A percentile compares a stretch with the other conserved stretches of the same genome.
Evolutionary conservation across 2,888 invertebrate species (phyloP).

Genomic region (Agrotis exclamationis): DNA sequence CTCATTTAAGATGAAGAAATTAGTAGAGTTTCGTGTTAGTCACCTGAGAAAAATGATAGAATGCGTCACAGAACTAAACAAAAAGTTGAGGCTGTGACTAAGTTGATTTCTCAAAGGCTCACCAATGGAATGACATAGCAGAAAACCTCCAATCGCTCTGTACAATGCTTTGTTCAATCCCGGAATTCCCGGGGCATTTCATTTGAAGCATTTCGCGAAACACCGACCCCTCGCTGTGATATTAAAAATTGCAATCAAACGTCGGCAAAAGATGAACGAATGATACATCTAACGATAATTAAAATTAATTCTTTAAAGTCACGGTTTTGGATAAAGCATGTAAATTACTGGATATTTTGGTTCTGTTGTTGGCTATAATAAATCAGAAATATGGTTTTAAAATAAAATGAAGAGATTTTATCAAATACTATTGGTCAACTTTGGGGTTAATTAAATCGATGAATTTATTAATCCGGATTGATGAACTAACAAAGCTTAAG

Average conservation of each 20-base stretch:
- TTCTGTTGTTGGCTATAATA: constrained; percentile 9
- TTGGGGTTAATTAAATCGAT: constrained; percentile 12
- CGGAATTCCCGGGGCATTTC: constrained; percentile 60
- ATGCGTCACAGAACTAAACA: constrained; percentile 53
- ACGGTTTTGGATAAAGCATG: constrained; percentile 15
- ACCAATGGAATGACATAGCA: constrained; percentile 58
- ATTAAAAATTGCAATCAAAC: constrained; percentile 68
- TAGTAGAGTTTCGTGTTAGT: constrained; percentile 40
- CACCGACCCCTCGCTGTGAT: constrained; percentile 66
- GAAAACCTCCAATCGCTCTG: constrained; percentile 54
- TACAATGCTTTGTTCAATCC: constrained; percentile 63
- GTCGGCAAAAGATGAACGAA: constrained; percentile 53
- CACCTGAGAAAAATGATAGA: constrained; percentile 50
- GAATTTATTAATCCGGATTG: constrained; percentile 1
- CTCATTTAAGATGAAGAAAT: constrained; percentile 33
- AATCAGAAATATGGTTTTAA: neutral
- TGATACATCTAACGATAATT: constrained; percentile 49
- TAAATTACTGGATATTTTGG: constrained; percentile 35
- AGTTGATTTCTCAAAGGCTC: constrained; percentile 55
- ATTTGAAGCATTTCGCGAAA: constrained; percentile 62
- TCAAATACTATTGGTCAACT: neutral
- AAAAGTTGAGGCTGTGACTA: constrained; percentile 52
- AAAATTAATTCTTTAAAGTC: constrained; percentile 37
- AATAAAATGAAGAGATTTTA: neutral
- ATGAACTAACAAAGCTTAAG: neutral